Evolutionary conservation across 2,888 invertebrate genomes (phyloP), one percentile per base, ranked within the genome.

Genomic region (Hypomecis punctinalis): DNA sequence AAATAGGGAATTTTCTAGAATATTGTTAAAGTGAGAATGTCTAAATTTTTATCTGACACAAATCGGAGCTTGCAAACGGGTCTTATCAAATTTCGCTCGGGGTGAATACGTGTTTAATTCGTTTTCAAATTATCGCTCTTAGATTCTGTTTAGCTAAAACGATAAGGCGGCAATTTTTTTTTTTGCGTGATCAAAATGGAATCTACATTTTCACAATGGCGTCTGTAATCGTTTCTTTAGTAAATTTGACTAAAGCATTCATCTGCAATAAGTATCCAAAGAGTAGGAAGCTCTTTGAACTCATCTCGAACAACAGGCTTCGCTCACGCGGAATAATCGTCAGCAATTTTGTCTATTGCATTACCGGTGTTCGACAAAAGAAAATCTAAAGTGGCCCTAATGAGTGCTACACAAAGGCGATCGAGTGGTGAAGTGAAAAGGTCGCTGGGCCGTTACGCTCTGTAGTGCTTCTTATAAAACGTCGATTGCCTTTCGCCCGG

Each of bases 381-480:
- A 77, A 80, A 78, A 77, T 76, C 75, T 73, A 79, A 82, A 83
- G 83, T 83, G 85, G 79, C 72, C 78, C 79, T 86, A 86, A 88
- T 85, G 83, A 86, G 82, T 76, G 79, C 74, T 67, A 75, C 79
- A 84, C 82, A 83, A 85, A 83, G 78, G 82, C 80, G 76, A 80
- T 79, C 76, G 77, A 78, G 76, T 75, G 73, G 74, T 72, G 75
- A 69, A 61, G 56, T 73, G 77, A 82, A 84, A 64, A 80, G 83
- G 82, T 81, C 79, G 75, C 72, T 76, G 78, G 80, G 78, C 79
- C 80, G 82, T 79, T 78, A 82, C 81, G 70, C 78, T 76, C 79
- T 78, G 78, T 82, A 84, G 76, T 82, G 81, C 82, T 84, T 81
- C 83, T 85, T 84, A 85, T 82, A 85, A 84, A 87, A 84, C 83